Conservation (phyloP, 2,797 vertebrate species). For the Sternarchorhynchus goeldii region DNA sequence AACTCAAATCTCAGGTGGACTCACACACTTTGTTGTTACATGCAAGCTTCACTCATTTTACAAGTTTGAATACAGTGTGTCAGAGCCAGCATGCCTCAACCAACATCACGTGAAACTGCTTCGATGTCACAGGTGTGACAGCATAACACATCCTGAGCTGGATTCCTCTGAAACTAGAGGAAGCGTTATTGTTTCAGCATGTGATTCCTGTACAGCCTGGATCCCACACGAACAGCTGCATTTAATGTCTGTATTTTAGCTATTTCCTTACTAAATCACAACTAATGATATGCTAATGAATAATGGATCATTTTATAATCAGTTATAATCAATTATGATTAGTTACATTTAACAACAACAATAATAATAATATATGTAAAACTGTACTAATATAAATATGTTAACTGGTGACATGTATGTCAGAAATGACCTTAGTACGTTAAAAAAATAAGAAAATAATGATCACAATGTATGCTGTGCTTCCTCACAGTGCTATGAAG, state of each 20-base stretch:
- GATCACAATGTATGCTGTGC: not conserved
- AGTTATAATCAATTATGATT: too few relatives aligned
- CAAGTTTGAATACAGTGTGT: conserved; percentile 47
- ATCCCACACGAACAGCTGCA: not conserved
- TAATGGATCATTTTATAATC: too few relatives aligned
- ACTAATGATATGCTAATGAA: too few relatives aligned
- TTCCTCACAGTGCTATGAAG: not conserved
- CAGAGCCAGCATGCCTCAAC: conserved; percentile 21
- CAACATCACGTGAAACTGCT: conserved; percentile 3
- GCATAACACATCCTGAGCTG: not conserved
- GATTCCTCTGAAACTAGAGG: not conserved
- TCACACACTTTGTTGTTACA: conserved; percentile 1
- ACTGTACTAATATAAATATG: too few relatives aligned
- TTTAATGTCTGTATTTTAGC: too few relatives aligned
- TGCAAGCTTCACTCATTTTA: conserved; percentile 44
- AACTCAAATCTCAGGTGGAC: conserved; percentile 38
- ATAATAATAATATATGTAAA: too few relatives aligned
- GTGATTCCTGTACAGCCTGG: not conserved
- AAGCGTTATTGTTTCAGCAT: not conserved
- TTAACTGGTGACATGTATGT: too few relatives aligned
- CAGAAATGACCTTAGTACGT: too few relatives aligned
- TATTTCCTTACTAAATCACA: too few relatives aligned
- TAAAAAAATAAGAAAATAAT: not conserved
- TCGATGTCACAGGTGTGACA: not conserved
- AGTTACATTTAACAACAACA: too few relatives aligned